A percentile compares a stretch with the other conserved stretches of the same genome.
These are phyloP conservation scores for Drosophila lacteicornis DNA, from an alignment of 1,140 invertebrate species.

Conservation along the genomic window DNA sequence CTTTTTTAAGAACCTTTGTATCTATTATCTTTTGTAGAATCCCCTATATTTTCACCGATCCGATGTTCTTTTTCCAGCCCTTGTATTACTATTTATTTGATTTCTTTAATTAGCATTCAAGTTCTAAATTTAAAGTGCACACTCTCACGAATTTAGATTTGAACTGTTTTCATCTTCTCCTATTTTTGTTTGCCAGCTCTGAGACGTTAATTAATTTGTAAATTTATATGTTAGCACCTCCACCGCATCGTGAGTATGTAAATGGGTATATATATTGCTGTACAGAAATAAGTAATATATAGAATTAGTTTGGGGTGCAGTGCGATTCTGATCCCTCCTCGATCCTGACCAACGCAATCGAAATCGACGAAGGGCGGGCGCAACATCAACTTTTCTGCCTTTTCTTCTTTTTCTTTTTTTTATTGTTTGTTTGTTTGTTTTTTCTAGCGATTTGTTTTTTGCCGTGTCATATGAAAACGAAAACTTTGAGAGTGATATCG, in stretches of 20 bases:
- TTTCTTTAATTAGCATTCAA: not conserved
- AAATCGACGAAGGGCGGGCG: constrained; percentile 40
- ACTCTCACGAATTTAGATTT: not conserved
- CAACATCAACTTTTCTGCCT: constrained; percentile 3
- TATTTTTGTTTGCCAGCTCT: constrained; percentile 5
- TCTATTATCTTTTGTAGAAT: not conserved
- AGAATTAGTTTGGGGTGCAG: not conserved
- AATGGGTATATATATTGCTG: not conserved
- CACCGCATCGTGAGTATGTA: not conserved
- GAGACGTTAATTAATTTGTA: constrained; percentile 7
- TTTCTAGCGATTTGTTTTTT: constrained; percentile 7
- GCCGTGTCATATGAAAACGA: constrained; percentile 32
- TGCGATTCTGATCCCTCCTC: constrained; percentile 4
- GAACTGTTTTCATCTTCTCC: not conserved
- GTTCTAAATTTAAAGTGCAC: constrained; percentile 7
- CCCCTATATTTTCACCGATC: too few relatives aligned
- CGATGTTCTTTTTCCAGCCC: not conserved
- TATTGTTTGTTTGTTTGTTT: constrained; percentile 12
- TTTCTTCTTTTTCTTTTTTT: constrained; percentile 16
- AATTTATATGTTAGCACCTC: constrained; percentile 7
- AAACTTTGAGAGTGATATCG: constrained; percentile 21
- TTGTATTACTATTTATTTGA: not conserved
- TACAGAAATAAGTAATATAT: not conserved
- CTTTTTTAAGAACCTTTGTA: too few relatives aligned
- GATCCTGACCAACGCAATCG: constrained; percentile 56